These are phyloP conservation scores for Auanema sp. DNA, from an alignment of 2,888 invertebrate genomes.

Conservation along the genomic window DNA sequence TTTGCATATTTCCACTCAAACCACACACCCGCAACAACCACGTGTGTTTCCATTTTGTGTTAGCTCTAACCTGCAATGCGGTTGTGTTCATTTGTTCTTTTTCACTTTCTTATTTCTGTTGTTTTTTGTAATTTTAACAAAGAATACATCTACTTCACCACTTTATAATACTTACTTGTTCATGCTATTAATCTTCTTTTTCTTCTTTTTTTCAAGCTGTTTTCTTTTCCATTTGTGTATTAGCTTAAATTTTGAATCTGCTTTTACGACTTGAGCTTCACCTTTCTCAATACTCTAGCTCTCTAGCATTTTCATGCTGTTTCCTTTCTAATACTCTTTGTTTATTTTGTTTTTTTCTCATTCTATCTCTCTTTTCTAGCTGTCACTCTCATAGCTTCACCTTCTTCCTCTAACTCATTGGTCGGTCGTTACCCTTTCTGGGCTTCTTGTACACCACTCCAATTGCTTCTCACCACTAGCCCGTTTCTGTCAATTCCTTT, in stretches of 20 bases:
- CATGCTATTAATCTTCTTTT: constrained; percentile 4
- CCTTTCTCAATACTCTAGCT: constrained; percentile 13
- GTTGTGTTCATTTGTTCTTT: too few species aligned
- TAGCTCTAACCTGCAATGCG: too few species aligned
- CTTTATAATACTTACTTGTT: too few species aligned
- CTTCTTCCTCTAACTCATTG: not conserved
- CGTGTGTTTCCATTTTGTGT: too few species aligned
- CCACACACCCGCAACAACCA: too few species aligned
- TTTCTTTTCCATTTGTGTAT: constrained; percentile 11
- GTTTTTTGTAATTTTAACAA: not conserved
- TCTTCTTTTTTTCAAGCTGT: constrained; percentile 10
- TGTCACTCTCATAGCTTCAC: constrained; percentile 6
- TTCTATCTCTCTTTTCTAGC: constrained; percentile 9
- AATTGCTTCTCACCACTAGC: not conserved
- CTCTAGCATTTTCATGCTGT: constrained; percentile 17
- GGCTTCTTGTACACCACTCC: not conserved
- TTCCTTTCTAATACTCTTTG: constrained; percentile 14
- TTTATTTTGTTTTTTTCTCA: constrained; percentile 15
- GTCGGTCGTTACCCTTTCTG: not conserved
- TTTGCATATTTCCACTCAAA: too few species aligned
- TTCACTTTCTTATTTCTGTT: not conserved
- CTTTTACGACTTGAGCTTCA: constrained; percentile 11
- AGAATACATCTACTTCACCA: too few species aligned
- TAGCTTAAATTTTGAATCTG: constrained; percentile 16
- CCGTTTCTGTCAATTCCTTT: constrained; percentile 3